A percentile compares a stretch with the other conserved stretches of the same genome.
phyloP scores from a whole-genome alignment of 1,140 invertebrate species.

The Proctacanthus coquilletti region DNA sequence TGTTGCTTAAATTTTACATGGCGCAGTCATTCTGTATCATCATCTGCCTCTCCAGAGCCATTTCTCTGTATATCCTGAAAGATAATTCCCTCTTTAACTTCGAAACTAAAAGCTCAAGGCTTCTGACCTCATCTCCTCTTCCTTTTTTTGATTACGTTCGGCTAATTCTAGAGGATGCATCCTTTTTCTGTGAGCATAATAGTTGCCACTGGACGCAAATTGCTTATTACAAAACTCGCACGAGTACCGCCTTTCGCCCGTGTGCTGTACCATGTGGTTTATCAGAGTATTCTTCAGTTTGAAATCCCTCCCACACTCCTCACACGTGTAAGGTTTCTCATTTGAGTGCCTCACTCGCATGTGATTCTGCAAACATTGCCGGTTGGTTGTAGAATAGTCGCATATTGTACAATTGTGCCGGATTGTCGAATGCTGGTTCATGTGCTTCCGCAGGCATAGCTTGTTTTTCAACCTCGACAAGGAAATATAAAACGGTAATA shows the following conservation, averaged over 20 bases:
- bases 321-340: not conserved
- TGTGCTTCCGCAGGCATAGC: conserved; percentile 4
- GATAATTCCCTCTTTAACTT: too few species aligned
- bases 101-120: too few species aligned
- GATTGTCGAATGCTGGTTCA: conserved; percentile 4
- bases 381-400: conserved; percentile 3
- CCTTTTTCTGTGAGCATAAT: conserved; percentile 4
- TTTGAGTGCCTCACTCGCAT: conserved; percentile 2
- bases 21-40: too few species aligned
- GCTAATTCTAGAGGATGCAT: conserved; percentile 6
- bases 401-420: conserved; percentile 1
- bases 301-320: not conserved
- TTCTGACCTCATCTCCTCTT: conserved; percentile 2
- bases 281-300: conserved; percentile 4
- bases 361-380: conserved; percentile 4
- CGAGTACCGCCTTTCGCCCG: not conserved
- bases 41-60: too few species aligned
- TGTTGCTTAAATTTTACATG: too few species aligned
- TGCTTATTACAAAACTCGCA: conserved; percentile 3
- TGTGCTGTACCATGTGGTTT: conserved; percentile 5
- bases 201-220: conserved; percentile 5
- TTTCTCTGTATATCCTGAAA: too few species aligned
- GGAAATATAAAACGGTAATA: not conserved
- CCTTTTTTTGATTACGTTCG: not conserved
- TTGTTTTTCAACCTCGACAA: conserved; percentile 6